Evolutionary conservation across 35 echinoderm and acorn worm genomes (phyloP), one percentile per base, ranked within the genome.

Genomic region (Amphiura filiformis): DNA sequence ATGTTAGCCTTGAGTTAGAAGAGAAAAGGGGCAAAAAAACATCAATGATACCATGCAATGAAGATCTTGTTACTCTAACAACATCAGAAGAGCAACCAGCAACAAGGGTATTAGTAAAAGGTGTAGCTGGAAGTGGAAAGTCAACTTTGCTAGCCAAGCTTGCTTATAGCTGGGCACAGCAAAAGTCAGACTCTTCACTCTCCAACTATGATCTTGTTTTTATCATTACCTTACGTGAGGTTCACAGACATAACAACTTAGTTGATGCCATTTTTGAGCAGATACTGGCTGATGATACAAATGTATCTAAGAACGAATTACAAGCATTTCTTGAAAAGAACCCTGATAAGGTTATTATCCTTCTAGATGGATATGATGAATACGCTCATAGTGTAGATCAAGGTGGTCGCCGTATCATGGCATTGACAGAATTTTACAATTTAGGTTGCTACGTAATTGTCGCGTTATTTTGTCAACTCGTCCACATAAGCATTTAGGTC

Each of bases 201-300:
- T 11, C 17, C 28, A 18, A 26, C 7, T 70, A 15, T 70, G 17
- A 70, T 15, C 15, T 70, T 18, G 17, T 70, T 15, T 70, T 70
- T n/a, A 26, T 30, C 26, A 5, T 70, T 1, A 70, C 17, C 26
- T 70, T 70, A 70, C 15, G 61, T 26, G 61, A 70, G 26, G 2
- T 70, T 11, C 61, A 11, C 7, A 30, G 28, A 70, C 7, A 23
- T 5, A 13, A 23, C 26, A 65, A 34, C 56, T 26, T 85, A 17
- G 37, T 70, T 5, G 83, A 85, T 36, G 56, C 44, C 26, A 85
- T 85, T 12, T 65, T 32, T 14, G 12, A 61, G 15, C 83, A 85
- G 35, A 85, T 85, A 65, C 56, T 85, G 1, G n/a, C 83, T 17
- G 32, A 61, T 22, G 83, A 85, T 64, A 85, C 83, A 37, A 85